Base-by-base conservation (phyloP, 2,888 invertebrate genomes). In the Dioctria rufipes region DNA sequence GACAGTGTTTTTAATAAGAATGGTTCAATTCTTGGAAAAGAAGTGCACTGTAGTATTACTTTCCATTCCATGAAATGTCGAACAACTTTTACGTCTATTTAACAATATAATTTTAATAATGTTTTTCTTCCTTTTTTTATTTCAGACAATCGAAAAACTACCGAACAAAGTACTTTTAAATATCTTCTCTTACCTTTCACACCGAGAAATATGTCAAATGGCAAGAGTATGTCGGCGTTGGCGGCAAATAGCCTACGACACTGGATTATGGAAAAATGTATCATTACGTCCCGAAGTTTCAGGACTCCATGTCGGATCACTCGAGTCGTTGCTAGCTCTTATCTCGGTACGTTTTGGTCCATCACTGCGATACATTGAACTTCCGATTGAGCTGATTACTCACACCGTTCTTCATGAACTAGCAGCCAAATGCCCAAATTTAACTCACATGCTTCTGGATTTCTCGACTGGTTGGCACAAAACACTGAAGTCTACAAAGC, bases 281-380 rank as follows among this genome's bases (percentile, higher is more conserved):
- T 99, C 98, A 3, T 91, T 99, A 65, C 92, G 99, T 54, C 98
- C 99, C 6, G 99, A 98, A 90, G 95, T 98, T 85, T 98, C 98
- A 25, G 99, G 99, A 0, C 84, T 89, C 67, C 89, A 89, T 84
- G 87, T 91, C 86, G 92, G 95, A 46, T 96, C 95, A 0, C 89
- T 97, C 84, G 98, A 99, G 87, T 94, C 95, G 37, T 91, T 99
- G 11, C 88, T 98, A 83, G 94, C 95, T 2, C 90, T 99, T 80
- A 96, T 99, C 85, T 95, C 96, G 78, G 93, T 94, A 82, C 92
- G 97, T 82, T 98, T 98, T 86, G 96, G 95, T 0, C 93, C 96
- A 3, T 95, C 96, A 0, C 89, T 98, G 85, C 92, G 96, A 60
- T 96, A 97, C 89, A 96, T 97, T 84, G 98, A 98, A 88, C 90